Evolutionary conservation across 64 coral and sea anemone genomes (phyloP), one percentile per base, ranked within the genome.

Genomic region (Hydrozoanthus tunicans): DNA sequence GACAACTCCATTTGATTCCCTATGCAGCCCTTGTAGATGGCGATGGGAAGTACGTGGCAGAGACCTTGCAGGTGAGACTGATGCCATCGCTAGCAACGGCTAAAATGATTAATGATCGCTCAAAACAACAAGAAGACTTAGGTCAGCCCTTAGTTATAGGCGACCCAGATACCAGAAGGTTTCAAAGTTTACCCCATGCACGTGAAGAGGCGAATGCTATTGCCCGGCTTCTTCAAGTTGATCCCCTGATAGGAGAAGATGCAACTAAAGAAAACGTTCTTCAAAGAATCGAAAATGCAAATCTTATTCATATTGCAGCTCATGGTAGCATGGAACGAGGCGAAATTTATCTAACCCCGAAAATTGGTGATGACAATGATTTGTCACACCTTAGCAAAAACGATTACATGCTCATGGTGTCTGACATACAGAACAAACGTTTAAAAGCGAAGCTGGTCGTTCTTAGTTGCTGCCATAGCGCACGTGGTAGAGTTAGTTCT

Each of bases 31-130:
- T 79, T 4, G 9, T 79, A 1, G 77, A 79, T 53, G 9, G 51
- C 23, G 77, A 79, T 25, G 77, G 32, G 32, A 43, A 43, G 32
- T 43, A 43, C 32, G 32, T 43, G 32, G 32, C 32, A 43, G 32
- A 43, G 77, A 13, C 77, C 6, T 9, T 79, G 26, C 77, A 79
- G 4, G 77, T 79, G 77, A 79, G 77, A 79, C 32, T 79, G 77
- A 43, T 79, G 23, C 77, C 77, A 27, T 79, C 77, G 5, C 56
- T 79, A 43, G 23, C 77, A 58, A 79, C 77, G 77, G 77, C 77
- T 27, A 79, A 79, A 9, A 79, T 79, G 77, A 79, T 79, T 14
- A 5, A 7, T 6, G 77, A 79, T 43, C 77, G 77, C 51, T 43
- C 77, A 53, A n/a, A 53, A 53, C 14, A 79, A 58, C 32, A n/a